Evolutionary conservation across 2,888 invertebrate species (phyloP), one percentile per base, ranked within the genome.

Genomic region (Rotaria macrura): DNA sequence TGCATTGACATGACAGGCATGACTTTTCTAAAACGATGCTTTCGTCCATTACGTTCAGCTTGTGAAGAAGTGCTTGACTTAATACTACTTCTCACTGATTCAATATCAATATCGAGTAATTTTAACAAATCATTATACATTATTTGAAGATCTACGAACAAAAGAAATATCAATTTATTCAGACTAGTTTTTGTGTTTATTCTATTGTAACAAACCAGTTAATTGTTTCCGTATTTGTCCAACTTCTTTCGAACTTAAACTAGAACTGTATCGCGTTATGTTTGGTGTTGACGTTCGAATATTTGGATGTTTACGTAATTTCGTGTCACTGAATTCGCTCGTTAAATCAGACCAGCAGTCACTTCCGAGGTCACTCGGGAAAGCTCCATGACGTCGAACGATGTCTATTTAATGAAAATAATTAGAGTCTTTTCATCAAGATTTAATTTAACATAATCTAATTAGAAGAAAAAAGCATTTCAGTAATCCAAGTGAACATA

Each of bases 221-320:
- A 86, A 47, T 79, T 86, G 84, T 84, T 72, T 84, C 84, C 84
- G 94, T 93, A 87, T 94, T 94, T 0, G 97, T 97, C 91, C 95
- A 94, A 84, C 94, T 94, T 6, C 96, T 96, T 89, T 97, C 93
- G 89, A 93, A 92, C 91, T 96, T 97, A 1, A 96, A 96, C 90
- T 94, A 93, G 23, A 96, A 96, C 52, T 97, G 93, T 3, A 97
- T 96, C 55, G 89, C 88, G 83, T 90, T 91, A 88, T 89, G 91
- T 85, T 88, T 87, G 10, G 88, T 87, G 88, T 92, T 95, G 88
- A 86, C 43, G 85, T 86, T 20, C 85, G 84, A 52, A 74, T 74
- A 40, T 74, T 43, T 25, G 74, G 74, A 74, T 74, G 74, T 74
- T 74, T 74, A 25, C 74, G 74, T 43, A 74, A 40, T 74, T 74